These are phyloP conservation scores for Epinephelus coioides DNA, from an alignment of 2,797 vertebrate species.

Conservation along the genomic window DNA sequence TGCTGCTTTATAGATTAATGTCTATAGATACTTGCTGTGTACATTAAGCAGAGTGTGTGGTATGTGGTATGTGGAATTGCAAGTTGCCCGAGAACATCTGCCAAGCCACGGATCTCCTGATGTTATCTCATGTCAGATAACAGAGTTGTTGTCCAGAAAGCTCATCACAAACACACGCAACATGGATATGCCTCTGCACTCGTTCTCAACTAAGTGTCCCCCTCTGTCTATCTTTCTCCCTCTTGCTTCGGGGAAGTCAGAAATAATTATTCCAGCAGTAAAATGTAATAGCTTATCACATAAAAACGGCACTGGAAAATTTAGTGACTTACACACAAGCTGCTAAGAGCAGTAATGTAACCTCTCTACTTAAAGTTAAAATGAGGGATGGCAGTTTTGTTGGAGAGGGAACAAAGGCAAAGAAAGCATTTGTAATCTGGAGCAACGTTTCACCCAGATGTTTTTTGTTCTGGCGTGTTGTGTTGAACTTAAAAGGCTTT, in stretches of 20 bases:
- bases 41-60: constrained; percentile 8
- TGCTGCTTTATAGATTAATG: neutral
- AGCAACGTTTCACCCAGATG: constrained; percentile 17
- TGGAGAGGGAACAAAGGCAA: constrained; percentile 6
- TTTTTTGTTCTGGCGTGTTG: constrained; percentile 1
- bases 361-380: constrained; percentile 6
- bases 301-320: constrained; percentile 40
- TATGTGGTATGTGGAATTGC: constrained; percentile 42
- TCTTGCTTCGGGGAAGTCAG: constrained; percentile 13
- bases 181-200: constrained; percentile 44
- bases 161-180: constrained; percentile 74
- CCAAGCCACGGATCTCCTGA: constrained; percentile 60
- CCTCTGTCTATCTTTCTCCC: neutral
- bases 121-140: constrained; percentile 79
- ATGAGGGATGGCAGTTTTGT: constrained; percentile 13
- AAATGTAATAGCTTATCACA: constrained; percentile 55
- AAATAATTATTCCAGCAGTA: constrained; percentile 56
- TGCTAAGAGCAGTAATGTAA: constrained; percentile 23
- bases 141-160: constrained; percentile 68
- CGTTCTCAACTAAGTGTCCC: constrained; percentile 2
- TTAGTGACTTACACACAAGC: constrained; percentile 30
- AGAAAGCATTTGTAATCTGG: neutral
- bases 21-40: neutral
- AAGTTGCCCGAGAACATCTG: constrained; percentile 58
- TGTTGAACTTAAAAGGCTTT: neutral